Percentiles rank a stretch among this genome's conserved stretches.
Evolutionary conservation across 2,888 invertebrate species (phyloP).

Genomic region (Polydrusus cervinus): DNA sequence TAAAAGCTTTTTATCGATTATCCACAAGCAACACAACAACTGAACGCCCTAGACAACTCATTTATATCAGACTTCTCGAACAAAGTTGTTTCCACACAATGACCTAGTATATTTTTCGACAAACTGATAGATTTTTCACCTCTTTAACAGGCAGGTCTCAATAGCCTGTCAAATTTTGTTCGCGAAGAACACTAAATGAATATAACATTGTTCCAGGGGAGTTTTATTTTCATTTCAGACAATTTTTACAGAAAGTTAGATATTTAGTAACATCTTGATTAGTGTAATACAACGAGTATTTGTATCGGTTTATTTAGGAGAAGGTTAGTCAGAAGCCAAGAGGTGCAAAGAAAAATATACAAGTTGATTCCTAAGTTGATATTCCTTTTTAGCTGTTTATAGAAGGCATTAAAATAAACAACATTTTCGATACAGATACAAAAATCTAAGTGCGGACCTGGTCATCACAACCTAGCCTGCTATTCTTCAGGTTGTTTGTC

Average conservation of each 20-base stretch:
- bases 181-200: constrained; percentile 18
- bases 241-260: not conserved
- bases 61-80: constrained; percentile 24
- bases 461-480: too few species aligned
- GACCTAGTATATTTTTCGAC: constrained; percentile 27
- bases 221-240: not conserved
- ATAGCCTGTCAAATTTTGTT: constrained; percentile 27
- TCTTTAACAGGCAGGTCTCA: constrained; percentile 7
- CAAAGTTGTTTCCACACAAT: constrained; percentile 21
- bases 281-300: too few species aligned
- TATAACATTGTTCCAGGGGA: not conserved
- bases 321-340: too few species aligned
- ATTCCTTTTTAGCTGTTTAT: too few species aligned
- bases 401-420: too few species aligned
- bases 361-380: too few species aligned
- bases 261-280: too few species aligned
- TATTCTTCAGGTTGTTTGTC: too few species aligned
- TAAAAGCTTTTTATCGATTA: constrained; percentile 14
- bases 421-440: too few species aligned
- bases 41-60: constrained; percentile 10
- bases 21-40: constrained; percentile 1
- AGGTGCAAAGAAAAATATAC: too few species aligned
- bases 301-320: too few species aligned
- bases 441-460: too few species aligned
- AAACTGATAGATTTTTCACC: constrained; percentile 10